A percentile compares a stretch with the other conserved stretches of the same genome.
These are phyloP conservation scores for Cheilosia soror DNA, from an alignment of 2,888 invertebrate species.

Conservation along the genomic window DNA sequence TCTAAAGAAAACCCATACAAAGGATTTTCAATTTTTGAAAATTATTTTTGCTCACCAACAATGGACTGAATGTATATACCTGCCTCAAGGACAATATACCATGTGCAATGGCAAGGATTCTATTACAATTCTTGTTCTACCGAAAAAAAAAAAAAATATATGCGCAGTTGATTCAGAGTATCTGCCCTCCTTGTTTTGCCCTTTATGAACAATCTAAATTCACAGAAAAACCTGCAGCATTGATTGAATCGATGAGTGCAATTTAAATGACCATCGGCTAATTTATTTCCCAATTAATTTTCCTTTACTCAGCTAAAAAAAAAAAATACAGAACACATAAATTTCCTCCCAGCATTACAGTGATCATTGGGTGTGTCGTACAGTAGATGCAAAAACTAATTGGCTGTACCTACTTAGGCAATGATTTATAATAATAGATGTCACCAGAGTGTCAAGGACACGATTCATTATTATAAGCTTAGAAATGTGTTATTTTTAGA, in stretches of 20 bases:
- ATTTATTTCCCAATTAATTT: slow-evolving; percentile 74
- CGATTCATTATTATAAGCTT: slow-evolving; percentile 64
- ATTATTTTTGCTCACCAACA: slow-evolving; percentile 61
- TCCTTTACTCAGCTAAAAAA: slow-evolving; percentile 15
- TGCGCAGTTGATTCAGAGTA: slow-evolving; percentile 54
- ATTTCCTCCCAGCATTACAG: slow-evolving; percentile 32
- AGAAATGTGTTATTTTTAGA: slow-evolving; percentile 37
- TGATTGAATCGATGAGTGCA: slow-evolving; percentile 69
- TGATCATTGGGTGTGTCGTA: slow-evolving; percentile 27
- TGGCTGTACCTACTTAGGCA: slow-evolving; percentile 68
- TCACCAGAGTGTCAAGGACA: slow-evolving; percentile 67
- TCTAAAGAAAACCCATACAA: slow-evolving; percentile 55
- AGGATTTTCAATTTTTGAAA: slow-evolving; percentile 68
- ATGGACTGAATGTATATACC: slow-evolving; percentile 54
- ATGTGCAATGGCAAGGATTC: slow-evolving; percentile 53
- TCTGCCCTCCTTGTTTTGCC: neutral
- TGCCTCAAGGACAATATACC: slow-evolving; percentile 67
- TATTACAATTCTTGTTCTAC: slow-evolving; percentile 51
- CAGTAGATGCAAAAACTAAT: slow-evolving; percentile 60
- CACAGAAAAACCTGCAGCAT: slow-evolving; percentile 41
- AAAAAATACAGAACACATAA: neutral
- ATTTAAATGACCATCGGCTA: slow-evolving; percentile 66
- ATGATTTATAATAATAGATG: slow-evolving; percentile 69
- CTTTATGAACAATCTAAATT: slow-evolving; percentile 21
- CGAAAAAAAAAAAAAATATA: slow-evolving; percentile 12